Base-by-base conservation (phyloP, 2,888 invertebrate species). In the Acrobeloides nanus region DNA sequence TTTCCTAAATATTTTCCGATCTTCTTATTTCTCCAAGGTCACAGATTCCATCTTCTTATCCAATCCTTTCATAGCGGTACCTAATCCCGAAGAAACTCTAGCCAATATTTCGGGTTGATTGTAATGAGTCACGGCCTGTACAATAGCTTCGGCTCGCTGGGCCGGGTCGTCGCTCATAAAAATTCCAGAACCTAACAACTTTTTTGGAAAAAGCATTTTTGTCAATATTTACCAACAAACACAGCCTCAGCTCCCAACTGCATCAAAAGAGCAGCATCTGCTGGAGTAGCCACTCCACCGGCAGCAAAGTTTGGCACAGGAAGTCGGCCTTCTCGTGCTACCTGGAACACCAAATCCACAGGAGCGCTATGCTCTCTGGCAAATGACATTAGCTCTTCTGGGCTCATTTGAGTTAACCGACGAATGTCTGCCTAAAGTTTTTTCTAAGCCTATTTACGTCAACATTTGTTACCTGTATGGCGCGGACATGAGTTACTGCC, bases 301-400 rank as follows among this genome's bases (percentile, higher is more conserved):
- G 41, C 41, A 6, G 41, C 41, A 41, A 41, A 41, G 18, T 41
- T 41, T 10, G 41, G 41, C 26, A 41, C 41, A 20, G 29, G 41
- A 23, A 41, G 26, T 15, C 7, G n/a, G 1, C 29, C 41, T n/a
- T 15, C n/a, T 29, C 10, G 10, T 29, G 10, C 29, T 29, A 29
- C 29, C 29, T 29, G 29, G 29, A 41, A 41, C 2, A 27, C 27
- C 17, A 27, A 15, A 8, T 31, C 41, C 8, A 41, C 12, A 3
- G 41, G 41, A 10, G 41, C 41, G 26, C 41, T 21, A 20, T 27
- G 29, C 31, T 26, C 33, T 17, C 21, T 24, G 0, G 41, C 41
- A 20, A 18, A 29, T 12, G 24, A 21, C 41, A 41, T 41, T 17
- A 41, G 15, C 17, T 41, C 41, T 7, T 41, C 41, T 7, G 29